Evolutionary conservation across 2,797 vertebrate genomes (phyloP).

Genomic region (Linurgus olivaceus): DNA sequence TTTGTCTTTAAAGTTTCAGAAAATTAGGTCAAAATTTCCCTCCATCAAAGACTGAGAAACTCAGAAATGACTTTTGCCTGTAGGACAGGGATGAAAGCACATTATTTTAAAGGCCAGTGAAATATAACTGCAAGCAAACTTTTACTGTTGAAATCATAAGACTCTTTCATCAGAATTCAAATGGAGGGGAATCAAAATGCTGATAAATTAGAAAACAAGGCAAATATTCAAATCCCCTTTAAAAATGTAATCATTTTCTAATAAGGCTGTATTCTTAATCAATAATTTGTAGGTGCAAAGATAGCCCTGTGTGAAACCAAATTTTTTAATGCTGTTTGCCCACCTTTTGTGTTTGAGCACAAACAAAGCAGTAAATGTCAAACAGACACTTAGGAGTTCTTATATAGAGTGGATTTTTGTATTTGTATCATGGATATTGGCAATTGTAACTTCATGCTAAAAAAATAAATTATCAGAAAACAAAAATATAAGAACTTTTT

Average conservation of each 20-base stretch:
- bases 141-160: conserved; percentile 13
- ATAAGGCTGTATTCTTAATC: background rate
- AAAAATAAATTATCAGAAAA: background rate
- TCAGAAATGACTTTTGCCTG: conserved; percentile 33
- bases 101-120: conserved; percentile 46
- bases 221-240: background rate
- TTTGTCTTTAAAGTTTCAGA: conserved; percentile 18
- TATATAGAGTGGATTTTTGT: background rate
- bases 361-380: background rate
- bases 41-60: conserved; percentile 20
- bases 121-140: conserved; percentile 38
- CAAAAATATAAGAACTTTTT: background rate
- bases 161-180: background rate
- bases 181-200: conserved; percentile 5
- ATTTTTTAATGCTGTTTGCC: background rate
- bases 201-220: background rate
- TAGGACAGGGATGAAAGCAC: background rate
- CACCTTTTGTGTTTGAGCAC: background rate
- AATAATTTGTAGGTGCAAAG: background rate
- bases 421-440: background rate
- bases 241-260: background rate
- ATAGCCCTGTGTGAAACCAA: background rate
- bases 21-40: conserved; percentile 53
- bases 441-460: background rate
- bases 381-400: background rate